These are phyloP conservation scores for Theocolax elegans DNA, from an alignment of 1,140 invertebrate species.

Conservation along the genomic window DNA sequence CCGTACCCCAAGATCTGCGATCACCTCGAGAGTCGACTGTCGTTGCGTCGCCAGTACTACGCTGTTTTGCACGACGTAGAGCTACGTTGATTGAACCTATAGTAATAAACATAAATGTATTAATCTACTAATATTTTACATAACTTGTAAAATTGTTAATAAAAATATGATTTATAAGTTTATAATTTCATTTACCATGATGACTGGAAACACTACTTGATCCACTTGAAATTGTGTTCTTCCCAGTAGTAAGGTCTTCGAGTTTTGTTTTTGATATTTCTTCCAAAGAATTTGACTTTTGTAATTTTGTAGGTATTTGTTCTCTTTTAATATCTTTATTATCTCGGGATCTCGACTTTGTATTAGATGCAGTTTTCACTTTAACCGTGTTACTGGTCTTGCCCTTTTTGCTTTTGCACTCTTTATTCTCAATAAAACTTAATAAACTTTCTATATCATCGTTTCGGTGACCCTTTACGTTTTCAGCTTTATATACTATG, in stretches of 20 bases:
- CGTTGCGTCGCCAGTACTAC: slow-evolving; percentile 59
- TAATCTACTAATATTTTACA: not conserved
- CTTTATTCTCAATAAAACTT: slow-evolving; percentile 68
- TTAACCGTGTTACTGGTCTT: slow-evolving; percentile 53
- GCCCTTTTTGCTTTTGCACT: slow-evolving; percentile 62
- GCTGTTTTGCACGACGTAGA: slow-evolving; percentile 60
- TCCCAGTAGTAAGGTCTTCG: slow-evolving; percentile 72
- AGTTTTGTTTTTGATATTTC: slow-evolving; percentile 78
- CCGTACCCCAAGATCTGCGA: slow-evolving; percentile 73
- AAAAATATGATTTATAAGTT: slow-evolving; percentile 7
- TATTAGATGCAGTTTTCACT: slow-evolving; percentile 58
- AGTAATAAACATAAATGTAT: slow-evolving; percentile 24
- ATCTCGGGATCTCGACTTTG: slow-evolving; percentile 61
- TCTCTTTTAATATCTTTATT: slow-evolving; percentile 62
- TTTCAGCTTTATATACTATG: slow-evolving; percentile 72
- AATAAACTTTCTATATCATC: slow-evolving; percentile 69
- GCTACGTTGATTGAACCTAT: slow-evolving; percentile 63
- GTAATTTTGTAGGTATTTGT: slow-evolving; percentile 65
- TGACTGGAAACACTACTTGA: slow-evolving; percentile 62
- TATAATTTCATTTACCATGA: slow-evolving; percentile 57
- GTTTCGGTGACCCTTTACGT: slow-evolving; percentile 75
- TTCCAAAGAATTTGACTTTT: slow-evolving; percentile 77
- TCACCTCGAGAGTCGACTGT: slow-evolving; percentile 65
- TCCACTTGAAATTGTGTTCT: slow-evolving; percentile 58
- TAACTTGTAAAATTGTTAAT: not conserved